These are phyloP conservation scores for Molothrus ater DNA, from an alignment of 2,797 vertebrate species.

Conservation along the genomic window DNA sequence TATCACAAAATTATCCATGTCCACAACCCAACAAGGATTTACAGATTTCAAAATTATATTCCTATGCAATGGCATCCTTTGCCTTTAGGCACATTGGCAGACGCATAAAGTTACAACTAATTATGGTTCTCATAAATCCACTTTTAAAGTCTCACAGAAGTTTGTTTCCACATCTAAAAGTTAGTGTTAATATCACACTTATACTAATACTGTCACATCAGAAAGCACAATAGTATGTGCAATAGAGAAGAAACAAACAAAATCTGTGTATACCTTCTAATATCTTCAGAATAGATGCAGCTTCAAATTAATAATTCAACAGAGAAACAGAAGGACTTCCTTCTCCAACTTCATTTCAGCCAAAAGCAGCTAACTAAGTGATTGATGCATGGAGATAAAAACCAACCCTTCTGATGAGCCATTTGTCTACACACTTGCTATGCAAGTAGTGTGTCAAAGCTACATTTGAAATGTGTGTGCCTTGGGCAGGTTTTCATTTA, in stretches of 20 bases:
- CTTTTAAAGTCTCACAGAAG: neutral
- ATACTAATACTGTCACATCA: neutral
- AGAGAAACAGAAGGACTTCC: neutral
- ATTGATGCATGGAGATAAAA: neutral
- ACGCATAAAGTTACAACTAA: fast-evolving
- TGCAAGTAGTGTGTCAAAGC: neutral
- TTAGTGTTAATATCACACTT: neutral
- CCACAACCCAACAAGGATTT: neutral
- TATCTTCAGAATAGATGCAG: neutral
- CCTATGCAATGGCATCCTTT: neutral
- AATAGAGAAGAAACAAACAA: neutral
- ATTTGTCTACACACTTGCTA: neutral
- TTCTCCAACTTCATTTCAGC: neutral
- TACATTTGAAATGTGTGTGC: neutral
- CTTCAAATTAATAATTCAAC: neutral
- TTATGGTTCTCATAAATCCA: neutral
- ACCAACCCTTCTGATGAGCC: neutral
- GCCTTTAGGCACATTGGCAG: neutral
- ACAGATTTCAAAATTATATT: neutral
- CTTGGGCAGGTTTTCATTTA: neutral
- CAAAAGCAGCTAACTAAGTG: neutral
- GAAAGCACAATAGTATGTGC: neutral
- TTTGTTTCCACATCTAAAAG: neutral
- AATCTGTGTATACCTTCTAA: neutral
- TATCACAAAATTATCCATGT: neutral